Conservation (phyloP, 2,888 invertebrate species). For the Anaspis maculata region DNA sequence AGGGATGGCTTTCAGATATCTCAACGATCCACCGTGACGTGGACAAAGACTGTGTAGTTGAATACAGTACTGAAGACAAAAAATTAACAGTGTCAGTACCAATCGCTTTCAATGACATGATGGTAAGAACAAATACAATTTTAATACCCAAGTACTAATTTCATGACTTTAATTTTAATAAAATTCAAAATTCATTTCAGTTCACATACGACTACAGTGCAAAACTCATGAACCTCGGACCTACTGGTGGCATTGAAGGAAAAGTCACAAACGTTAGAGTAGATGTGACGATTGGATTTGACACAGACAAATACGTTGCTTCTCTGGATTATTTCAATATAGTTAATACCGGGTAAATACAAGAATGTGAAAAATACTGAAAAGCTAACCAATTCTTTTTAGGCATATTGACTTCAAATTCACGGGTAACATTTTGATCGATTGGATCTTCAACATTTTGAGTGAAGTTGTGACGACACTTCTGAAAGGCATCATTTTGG, state of each 20-base stretch:
- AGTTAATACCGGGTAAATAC: conserved; percentile 21
- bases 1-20: conserved; percentile 45
- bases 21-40: conserved; percentile 43
- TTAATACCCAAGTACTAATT: too few relatives aligned
- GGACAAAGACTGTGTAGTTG: conserved; percentile 38
- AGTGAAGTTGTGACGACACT: not conserved
- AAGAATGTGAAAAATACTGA: too few relatives aligned
- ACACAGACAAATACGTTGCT: conserved; percentile 18
- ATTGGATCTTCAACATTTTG: not conserved
- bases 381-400: too few relatives aligned
- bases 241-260: conserved; percentile 45
- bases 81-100: conserved; percentile 6
- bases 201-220: conserved; percentile 46
- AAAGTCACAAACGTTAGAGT: conserved; percentile 31
- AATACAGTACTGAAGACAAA: conserved; percentile 13
- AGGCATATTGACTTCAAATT: not conserved
- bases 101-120: conserved; percentile 8
- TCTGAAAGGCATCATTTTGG: not conserved
- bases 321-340: conserved; percentile 21
- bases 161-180: not conserved
- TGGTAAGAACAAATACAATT: conserved; percentile 4
- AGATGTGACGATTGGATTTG: conserved; percentile 19
- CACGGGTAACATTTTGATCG: not conserved
- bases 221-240: conserved; percentile 48
- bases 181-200: conserved; percentile 31